Evolutionary conservation across 2,888 invertebrate genomes (phyloP), one percentile per base, ranked within the genome.

Genomic region (Cerceris rybyensis): DNA sequence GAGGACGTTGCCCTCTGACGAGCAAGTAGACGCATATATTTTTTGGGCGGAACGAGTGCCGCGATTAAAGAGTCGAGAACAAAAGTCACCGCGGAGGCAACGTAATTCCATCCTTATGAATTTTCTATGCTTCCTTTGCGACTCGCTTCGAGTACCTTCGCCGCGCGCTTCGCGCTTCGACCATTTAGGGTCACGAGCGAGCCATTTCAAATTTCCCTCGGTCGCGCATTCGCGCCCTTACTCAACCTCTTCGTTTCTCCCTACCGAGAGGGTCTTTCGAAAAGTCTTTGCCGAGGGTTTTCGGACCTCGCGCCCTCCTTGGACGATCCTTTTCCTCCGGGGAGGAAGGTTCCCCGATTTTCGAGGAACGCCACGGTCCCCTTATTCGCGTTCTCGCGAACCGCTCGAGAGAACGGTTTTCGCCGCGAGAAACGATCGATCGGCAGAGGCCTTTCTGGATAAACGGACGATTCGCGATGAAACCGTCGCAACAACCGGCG

Each of bases 1-100:
- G 79, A 80, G 85, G 80, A 83, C 85, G 65, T 82, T 84, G 83
- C 78, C 83, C 85, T 81, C 79, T 43, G 60, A 54, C 73, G 63
- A 17, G 54, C 13, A 17, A 43, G 52, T 68, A 59, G 28, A 2
- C 28, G 28, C 16, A 67, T 72, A 70, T 80, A 77, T 78, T 84
- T 83, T 83, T 85, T 81, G 70, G 78, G 59, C 41, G 69, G 67
- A 81, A 75, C 63, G 75, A 63, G 80, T 65, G 68, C 64, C 78
- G 60, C 78, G 82, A 82, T 83, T 82, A 82, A 83, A 81, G 77
- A 80, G 80, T 46, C 70, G 82, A 71, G 82, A 75, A 80, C 75
- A 83, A 83, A 82, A 82, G 82, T 83, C 82, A 73, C 80, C 74
- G 79, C 69, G 68, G 76, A 74, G 80, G 73, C 80, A 80, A 77